Evolutionary conservation across 2,113 vertebrate genomes (phyloP).

Genomic region (Dicrurus megarhynchus): DNA sequence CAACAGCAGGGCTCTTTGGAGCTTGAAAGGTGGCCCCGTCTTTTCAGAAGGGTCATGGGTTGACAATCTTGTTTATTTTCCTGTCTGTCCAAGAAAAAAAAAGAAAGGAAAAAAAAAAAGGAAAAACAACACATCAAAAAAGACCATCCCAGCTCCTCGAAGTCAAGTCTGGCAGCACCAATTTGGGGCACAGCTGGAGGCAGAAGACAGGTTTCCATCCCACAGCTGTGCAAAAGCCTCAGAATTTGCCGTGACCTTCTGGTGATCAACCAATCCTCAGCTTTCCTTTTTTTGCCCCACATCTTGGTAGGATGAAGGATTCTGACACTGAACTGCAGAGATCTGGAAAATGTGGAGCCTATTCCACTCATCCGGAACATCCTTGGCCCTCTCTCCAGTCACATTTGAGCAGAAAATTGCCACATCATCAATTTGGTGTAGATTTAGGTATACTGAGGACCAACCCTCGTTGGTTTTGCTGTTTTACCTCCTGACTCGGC

Average conservation of each 20-base stretch:
- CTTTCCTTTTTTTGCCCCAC: neutral
- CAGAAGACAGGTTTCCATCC: neutral
- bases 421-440: neutral
- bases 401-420: neutral
- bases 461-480: neutral
- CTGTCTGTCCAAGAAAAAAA: neutral
- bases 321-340: neutral
- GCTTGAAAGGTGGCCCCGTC: neutral
- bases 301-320: neutral
- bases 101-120: neutral
- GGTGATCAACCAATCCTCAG: neutral
- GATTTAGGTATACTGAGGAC: neutral
- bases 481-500: neutral
- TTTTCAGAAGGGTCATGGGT: neutral
- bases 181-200: neutral
- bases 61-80: neutral
- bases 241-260: neutral
- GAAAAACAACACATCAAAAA: neutral
- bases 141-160: neutral
- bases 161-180: neutral
- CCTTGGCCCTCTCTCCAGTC: neutral
- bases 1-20: neutral
- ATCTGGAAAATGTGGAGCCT: neutral
- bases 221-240: neutral
- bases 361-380: neutral